These are phyloP conservation scores for Volucella inanis DNA, from an alignment of 2,888 invertebrate genomes.

Conservation along the genomic window DNA sequence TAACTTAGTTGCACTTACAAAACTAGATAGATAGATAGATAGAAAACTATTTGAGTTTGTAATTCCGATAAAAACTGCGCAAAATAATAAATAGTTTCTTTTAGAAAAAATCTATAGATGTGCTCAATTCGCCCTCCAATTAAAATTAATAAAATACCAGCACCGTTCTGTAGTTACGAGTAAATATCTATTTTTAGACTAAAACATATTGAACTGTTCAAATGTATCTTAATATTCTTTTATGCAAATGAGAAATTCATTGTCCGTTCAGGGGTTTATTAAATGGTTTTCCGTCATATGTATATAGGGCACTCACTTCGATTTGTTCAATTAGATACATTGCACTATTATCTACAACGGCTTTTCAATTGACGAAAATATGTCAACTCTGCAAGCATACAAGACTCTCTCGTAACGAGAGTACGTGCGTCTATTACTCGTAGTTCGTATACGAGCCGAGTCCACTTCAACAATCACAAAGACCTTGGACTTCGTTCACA, in stretches of 20 bases:
- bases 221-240: background rate
- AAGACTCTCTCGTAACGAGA: too few species aligned
- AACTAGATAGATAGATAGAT: too few species aligned
- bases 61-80: background rate
- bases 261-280: background rate
- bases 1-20: background rate
- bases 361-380: background rate
- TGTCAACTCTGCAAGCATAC: background rate
- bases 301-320: constrained; percentile 22
- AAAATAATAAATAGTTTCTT: background rate
- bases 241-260: constrained; percentile 30
- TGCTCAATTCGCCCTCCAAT: constrained; percentile 1
- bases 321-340: background rate
- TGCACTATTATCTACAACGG: background rate
- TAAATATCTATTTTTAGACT: background rate
- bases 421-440: too few species aligned
- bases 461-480: background rate
- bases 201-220: background rate
- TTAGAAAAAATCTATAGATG: too few species aligned
- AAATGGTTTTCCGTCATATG: background rate
- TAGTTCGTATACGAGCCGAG: too few species aligned
- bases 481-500: constrained; percentile 27
- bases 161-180: background rate
- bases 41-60: background rate
- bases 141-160: constrained; percentile 12